A percentile compares a stretch with the other conserved stretches of the same genome.
Evolutionary conservation across 2,113 vertebrate genomes (phyloP).

Genomic region (Xiphophorus maculatus): DNA sequence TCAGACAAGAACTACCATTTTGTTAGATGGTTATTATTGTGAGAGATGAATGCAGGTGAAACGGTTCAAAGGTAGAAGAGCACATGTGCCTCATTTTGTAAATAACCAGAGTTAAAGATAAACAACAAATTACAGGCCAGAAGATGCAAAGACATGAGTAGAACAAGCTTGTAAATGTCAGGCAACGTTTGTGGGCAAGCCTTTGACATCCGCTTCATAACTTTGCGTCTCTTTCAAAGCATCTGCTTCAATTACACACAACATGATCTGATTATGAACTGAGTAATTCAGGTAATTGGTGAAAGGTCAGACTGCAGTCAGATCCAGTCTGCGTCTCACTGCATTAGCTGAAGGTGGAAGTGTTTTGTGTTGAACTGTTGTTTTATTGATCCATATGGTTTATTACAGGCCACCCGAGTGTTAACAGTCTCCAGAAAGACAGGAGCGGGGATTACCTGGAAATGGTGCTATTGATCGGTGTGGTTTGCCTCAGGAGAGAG

Average conservation of each 20-base stretch:
- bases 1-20: not conserved
- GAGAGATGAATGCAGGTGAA: not conserved
- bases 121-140: not conserved
- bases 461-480: constrained; percentile 65
- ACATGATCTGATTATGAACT: constrained; percentile 6
- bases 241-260: constrained; percentile 10
- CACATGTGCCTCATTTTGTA: not conserved
- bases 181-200: constrained; percentile 3
- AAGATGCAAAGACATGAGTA: not conserved
- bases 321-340: constrained; percentile 50
- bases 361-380: constrained; percentile 59
- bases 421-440: constrained; percentile 59
- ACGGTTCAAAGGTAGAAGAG: not conserved
- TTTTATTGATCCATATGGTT: constrained; percentile 68
- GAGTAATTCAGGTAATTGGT: constrained; percentile 10
- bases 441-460: constrained; percentile 67
- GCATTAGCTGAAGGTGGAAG: constrained; percentile 53
- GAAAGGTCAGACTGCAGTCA: constrained; percentile 44
- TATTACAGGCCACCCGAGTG: constrained; percentile 62
- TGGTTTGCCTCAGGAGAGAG: constrained; percentile 56
- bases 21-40: not conserved
- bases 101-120: not conserved
- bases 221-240: not conserved
- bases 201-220: not conserved
- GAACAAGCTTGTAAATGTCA: constrained; percentile 16